Percentiles rank a stretch among this genome's conserved stretches.
These are phyloP conservation scores for Clarias batrachus DNA, from an alignment of 2,113 vertebrate genomes.

Conservation along the genomic window DNA sequence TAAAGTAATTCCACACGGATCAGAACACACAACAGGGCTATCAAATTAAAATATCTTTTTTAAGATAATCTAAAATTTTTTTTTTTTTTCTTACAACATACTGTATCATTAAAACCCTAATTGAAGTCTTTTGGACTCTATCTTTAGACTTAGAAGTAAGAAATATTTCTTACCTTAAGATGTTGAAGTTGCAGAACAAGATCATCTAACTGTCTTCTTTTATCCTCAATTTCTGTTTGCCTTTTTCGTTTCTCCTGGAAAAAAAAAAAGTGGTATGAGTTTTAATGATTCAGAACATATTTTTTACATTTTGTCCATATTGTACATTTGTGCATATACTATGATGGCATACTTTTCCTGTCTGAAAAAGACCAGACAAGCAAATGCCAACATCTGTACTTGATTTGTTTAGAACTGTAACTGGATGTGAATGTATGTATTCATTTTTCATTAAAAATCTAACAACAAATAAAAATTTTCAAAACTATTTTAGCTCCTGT, in stretches of 20 bases:
- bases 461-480: not conserved
- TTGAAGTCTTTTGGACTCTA: not conserved
- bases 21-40: not conserved
- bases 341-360: not conserved
- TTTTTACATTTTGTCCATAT: not conserved
- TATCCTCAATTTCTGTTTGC: conserved; percentile 94
- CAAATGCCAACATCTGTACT: not conserved
- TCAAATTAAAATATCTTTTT: not conserved
- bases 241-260: conserved; percentile 93
- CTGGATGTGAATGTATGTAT: not conserved
- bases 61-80: no score
- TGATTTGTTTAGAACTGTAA: not conserved
- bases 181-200: conserved; percentile 94
- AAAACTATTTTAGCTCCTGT: not conserved
- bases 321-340: not conserved
- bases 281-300: not conserved
- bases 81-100: no score
- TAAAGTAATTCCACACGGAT: not conserved
- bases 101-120: not conserved
- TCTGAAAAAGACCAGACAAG: not conserved
- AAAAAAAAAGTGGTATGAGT: conserved; percentile 50
- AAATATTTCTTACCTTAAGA: conserved; percentile 85
- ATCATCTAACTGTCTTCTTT: conserved; percentile 90
- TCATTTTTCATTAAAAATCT: not conserved
- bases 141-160: not conserved